Percentiles rank a stretch among this genome's conserved stretches.
Conservation (phyloP, 2,888 invertebrate species). For the Trichopoda pennipes region DNA sequence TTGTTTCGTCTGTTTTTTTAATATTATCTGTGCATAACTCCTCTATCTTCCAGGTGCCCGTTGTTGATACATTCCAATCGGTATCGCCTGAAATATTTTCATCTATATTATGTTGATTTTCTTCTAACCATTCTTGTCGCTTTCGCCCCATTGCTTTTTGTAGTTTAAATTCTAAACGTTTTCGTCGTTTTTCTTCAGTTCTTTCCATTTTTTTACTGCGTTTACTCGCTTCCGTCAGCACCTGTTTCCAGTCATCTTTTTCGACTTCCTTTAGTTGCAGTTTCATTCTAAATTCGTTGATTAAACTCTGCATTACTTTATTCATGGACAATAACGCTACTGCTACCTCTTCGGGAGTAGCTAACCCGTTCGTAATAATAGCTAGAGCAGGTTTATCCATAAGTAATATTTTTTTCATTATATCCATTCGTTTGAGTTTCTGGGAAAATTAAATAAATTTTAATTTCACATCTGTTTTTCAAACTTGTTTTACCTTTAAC, state of each 20-base stretch:
- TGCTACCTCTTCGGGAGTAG: slow-evolving; percentile 75
- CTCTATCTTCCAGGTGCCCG: slow-evolving; percentile 55
- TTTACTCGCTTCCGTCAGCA: slow-evolving; percentile 76
- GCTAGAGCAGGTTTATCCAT: slow-evolving; percentile 72
- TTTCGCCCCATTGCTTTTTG: slow-evolving; percentile 73
- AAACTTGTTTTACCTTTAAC: slow-evolving; percentile 71
- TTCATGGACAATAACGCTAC: slow-evolving; percentile 76
- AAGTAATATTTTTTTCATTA: slow-evolving; percentile 74
- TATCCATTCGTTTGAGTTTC: slow-evolving; percentile 74
- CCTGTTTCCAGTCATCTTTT: slow-evolving; percentile 73
- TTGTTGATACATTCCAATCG: slow-evolving; percentile 28
- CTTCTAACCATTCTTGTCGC: slow-evolving; percentile 75
- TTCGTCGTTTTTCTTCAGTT: slow-evolving; percentile 73
- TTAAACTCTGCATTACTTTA: slow-evolving; percentile 74
- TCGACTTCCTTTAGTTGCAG: slow-evolving; percentile 71
- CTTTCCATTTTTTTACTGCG: slow-evolving; percentile 72
- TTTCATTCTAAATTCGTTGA: slow-evolving; percentile 69
- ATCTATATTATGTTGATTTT: slow-evolving; percentile 67
- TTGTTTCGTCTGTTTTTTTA: neutral
- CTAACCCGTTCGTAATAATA: slow-evolving; percentile 75
- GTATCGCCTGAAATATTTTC: neutral
- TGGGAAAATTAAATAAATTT: slow-evolving; percentile 45
- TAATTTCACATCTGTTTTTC: neutral
- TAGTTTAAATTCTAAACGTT: slow-evolving; percentile 72
- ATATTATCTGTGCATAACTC: slow-evolving; percentile 1